phyloP scores from a whole-genome alignment of 2,888 invertebrate species.

The Nephrocerus scutellatus region DNA sequence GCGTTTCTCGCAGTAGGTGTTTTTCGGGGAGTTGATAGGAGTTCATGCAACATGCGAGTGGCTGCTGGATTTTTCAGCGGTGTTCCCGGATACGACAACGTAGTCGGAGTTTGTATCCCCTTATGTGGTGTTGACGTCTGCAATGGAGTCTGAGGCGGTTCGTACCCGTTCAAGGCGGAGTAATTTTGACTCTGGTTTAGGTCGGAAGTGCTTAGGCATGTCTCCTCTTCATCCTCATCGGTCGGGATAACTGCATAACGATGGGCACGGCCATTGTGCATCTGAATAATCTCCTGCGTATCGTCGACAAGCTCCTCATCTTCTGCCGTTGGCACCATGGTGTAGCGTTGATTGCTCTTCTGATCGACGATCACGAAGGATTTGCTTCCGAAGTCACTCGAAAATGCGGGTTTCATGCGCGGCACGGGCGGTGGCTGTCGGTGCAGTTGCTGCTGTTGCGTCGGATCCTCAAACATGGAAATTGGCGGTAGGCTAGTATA shows the following conservation, averaged over 20 bases:
- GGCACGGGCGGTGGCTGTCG: slow-evolving; percentile 18
- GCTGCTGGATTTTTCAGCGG: slow-evolving; percentile 60
- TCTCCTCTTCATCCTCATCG: slow-evolving; percentile 42
- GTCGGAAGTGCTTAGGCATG: slow-evolving; percentile 46
- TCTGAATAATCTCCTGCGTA: slow-evolving; percentile 47
- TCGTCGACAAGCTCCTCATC: slow-evolving; percentile 49
- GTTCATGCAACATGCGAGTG: slow-evolving; percentile 68
- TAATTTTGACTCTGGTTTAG: slow-evolving; percentile 43
- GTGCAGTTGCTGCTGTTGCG: slow-evolving; percentile 7
- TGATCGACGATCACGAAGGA: slow-evolving; percentile 50
- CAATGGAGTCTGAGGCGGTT: slow-evolving; percentile 25
- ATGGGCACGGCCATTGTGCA: slow-evolving; percentile 47
- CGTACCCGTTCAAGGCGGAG: slow-evolving; percentile 20
- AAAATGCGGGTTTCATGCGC: slow-evolving; percentile 44
- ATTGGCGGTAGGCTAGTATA: slow-evolving; percentile 42
- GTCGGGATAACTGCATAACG: slow-evolving; percentile 57
- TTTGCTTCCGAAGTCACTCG: slow-evolving; percentile 47
- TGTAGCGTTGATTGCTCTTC: slow-evolving; percentile 53
- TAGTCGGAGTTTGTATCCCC: slow-evolving; percentile 22
- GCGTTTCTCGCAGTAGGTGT: slow-evolving; percentile 46
- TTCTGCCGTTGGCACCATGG: slow-evolving; percentile 61
- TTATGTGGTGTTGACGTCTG: slow-evolving; percentile 45
- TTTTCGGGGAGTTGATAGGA: slow-evolving; percentile 66
- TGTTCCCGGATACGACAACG: slow-evolving; percentile 42
- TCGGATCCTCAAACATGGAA: slow-evolving; percentile 23